These are phyloP conservation scores for Plutomurus gul DNA, from an alignment of 1,140 invertebrate species.

Conservation along the genomic window DNA sequence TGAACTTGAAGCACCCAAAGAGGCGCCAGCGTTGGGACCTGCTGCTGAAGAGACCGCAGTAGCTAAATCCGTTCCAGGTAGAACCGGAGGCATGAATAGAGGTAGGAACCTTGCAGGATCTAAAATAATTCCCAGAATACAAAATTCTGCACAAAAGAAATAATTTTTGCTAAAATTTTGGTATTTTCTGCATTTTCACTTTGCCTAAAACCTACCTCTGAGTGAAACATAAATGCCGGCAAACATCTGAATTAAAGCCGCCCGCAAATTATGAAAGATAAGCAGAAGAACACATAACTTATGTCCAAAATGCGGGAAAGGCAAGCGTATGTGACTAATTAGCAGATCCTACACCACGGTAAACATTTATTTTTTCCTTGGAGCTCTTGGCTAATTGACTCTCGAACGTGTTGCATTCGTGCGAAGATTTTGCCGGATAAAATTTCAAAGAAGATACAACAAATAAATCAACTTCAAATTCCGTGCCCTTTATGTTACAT, in stretches of 20 bases:
- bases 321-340: no score
- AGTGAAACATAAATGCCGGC: neutral
- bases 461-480: neutral
- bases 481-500: conserved; percentile 2
- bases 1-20: conserved; percentile 56
- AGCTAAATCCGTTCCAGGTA: conserved; percentile 56
- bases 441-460: neutral
- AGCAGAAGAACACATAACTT: no score
- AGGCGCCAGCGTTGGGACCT: conserved; percentile 50
- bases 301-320: no score
- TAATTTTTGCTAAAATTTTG: neutral
- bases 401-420: neutral
- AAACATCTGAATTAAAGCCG: neutral
- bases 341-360: no score
- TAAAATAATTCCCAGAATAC: neutral
- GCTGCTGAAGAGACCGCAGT: conserved; percentile 56
- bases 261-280: no score
- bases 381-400: neutral
- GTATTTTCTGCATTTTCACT: neutral
- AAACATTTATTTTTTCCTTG: no score
- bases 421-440: neutral
- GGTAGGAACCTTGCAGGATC: conserved; percentile 47
- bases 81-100: conserved; percentile 59
- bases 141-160: neutral
- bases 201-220: neutral